phyloP scores from a whole-genome alignment of 2,113 vertebrate genomes.

The Pollachius pollachius region DNA sequence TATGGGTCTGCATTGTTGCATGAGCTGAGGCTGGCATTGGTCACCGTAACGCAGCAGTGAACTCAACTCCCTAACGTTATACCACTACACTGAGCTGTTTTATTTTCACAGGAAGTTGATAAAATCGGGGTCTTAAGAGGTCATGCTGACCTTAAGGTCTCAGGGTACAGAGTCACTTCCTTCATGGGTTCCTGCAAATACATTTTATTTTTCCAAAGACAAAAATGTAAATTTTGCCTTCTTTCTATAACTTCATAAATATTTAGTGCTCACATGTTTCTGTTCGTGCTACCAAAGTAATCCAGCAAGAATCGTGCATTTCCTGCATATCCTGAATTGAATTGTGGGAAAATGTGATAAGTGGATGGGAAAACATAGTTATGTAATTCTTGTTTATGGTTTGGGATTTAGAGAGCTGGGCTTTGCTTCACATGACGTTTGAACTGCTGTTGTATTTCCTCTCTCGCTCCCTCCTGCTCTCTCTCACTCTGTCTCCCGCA shows the following conservation, averaged over 20 bases:
- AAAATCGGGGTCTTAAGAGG: too few species aligned
- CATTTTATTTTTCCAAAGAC: background rate
- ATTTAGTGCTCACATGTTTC: constrained; percentile 11
- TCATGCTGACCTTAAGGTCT: too few species aligned
- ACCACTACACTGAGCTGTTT: too few species aligned
- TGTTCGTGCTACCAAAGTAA: constrained; percentile 11
- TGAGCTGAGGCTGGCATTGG: too few species aligned
- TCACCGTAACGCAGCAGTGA: too few species aligned
- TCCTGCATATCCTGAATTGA: background rate
- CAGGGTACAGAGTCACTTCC: too few species aligned
- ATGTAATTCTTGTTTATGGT: constrained; percentile 26
- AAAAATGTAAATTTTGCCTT: background rate
- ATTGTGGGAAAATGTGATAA: background rate
- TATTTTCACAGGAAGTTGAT: too few species aligned
- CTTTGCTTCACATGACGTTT: constrained; percentile 55
- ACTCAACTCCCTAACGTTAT: too few species aligned
- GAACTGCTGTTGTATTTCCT: constrained; percentile 18
- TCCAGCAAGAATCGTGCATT: constrained; percentile 1
- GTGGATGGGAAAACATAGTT: constrained; percentile 3
- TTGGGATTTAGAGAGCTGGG: constrained; percentile 35
- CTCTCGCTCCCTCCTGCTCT: constrained; percentile 9
- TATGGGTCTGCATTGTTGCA: too few species aligned
- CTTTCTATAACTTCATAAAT: constrained; percentile 7
- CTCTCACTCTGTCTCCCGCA: constrained; percentile 6
- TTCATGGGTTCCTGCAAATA: too few species aligned